Evolutionary conservation across 1,140 invertebrate genomes (phyloP), one percentile per base, ranked within the genome.

Genomic region (Hyphantria cunea): DNA sequence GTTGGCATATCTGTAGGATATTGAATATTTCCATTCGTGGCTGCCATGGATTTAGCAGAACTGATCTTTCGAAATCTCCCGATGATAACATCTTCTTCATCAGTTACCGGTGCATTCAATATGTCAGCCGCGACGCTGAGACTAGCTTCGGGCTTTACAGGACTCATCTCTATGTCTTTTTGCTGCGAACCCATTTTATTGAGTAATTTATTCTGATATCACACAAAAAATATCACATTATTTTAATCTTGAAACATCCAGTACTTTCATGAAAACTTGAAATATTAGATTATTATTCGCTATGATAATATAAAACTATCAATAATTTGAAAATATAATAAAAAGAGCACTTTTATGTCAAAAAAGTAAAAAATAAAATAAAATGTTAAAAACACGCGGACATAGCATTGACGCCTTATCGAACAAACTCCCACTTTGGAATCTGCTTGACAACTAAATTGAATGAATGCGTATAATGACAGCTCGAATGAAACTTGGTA

Each of bases 21-120:
- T 53, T 90, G 87, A 6, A 87, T 81, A 37, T 86, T 88, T 6
- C 91, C 91, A 49, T 92, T 92, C 0, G 89, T 90, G 9, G 87
- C 89, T n/a, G 86, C 89, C 90, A 92, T 92, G 7, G 88, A 91
- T 64, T 92, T 92, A 0, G 91, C 91, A 0, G 91, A 92, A 66
- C 90, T 91, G 42, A 92, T 91, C 65, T 92, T 92, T 52, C 91
- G 69, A 72, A 92, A 92, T 55, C 91, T 79, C 0, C 91, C 91
- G 33, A 92, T 92, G 41, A 91, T 90, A 53, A 91, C 82, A 66
- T 91, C 90, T 70, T 88, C 87, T 60, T 91, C 89, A 44, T 88
- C 82, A 31, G 80, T 78, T 10, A 80, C 70, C n/a, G 77, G 78
- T 25, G 74, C 15, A 49, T 64, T 71, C 33, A 76, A 53, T 32